Conservation (phyloP, 2,888 invertebrate genomes). For the Galerucella pusilla region DNA sequence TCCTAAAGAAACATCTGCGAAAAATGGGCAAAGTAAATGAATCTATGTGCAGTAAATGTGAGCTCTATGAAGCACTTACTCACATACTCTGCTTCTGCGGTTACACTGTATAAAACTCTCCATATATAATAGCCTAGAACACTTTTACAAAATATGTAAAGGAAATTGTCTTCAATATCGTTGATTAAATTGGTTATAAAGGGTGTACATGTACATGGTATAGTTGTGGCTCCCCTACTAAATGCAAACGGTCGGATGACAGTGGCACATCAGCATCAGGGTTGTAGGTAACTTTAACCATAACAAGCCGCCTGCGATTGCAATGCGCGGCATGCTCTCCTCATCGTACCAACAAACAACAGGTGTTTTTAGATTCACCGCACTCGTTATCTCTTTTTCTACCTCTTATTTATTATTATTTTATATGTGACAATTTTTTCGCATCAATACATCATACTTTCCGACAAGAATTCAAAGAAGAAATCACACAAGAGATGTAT, state of each 20-base stretch:
- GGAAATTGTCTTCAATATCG: too few species aligned
- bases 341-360: conserved; percentile 52
- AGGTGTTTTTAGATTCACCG: conserved; percentile 57
- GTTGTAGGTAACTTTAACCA: conserved; percentile 54
- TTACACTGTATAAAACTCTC: too few species aligned
- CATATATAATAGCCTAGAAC: too few species aligned
- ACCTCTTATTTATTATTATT: conserved; percentile 56
- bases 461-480: conserved; percentile 27
- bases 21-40: too few species aligned
- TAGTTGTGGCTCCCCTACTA: conserved; percentile 23
- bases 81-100: too few species aligned
- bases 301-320: conserved; percentile 57
- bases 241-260: conserved; percentile 32
- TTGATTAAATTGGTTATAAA: too few species aligned
- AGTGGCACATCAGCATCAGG: conserved; percentile 42
- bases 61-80: too few species aligned
- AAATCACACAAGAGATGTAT: conserved; percentile 16
- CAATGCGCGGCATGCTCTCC: conserved; percentile 56
- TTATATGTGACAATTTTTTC: conserved; percentile 56
- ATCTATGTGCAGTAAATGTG: too few species aligned
- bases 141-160: too few species aligned
- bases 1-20: too few species aligned
- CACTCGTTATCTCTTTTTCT: conserved; percentile 57
- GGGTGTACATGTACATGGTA: too few species aligned
- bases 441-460: conserved; percentile 50